Evolutionary conservation across 2,888 invertebrate species (phyloP), one percentile per base, ranked within the genome.

Genomic region (Torymus texanus): DNA sequence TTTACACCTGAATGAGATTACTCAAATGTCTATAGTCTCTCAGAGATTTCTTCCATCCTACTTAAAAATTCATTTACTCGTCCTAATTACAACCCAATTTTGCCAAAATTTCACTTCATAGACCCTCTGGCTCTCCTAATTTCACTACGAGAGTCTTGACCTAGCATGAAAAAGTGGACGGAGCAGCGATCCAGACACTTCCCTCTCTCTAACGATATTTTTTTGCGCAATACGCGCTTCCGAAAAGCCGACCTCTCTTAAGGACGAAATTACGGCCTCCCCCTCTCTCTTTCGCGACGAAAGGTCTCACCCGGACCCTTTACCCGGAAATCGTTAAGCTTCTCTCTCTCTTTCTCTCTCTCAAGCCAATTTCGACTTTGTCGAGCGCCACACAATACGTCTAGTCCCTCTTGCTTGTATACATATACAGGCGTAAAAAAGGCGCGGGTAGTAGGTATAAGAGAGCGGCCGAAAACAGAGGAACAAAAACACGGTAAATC

Each of bases 321-420:
- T 85, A 89, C 85, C 86, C 88, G 88, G 87, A 87, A 88, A 87
- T 88, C 87, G 84, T 88, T 87, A 86, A 78, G 83, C 81, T 83
- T 82, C 80, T 67, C 59, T 50, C 50, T 62, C 56, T 67, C 61
- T 51, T 18, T 66, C 66, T 24, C 58, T 65, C 75, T 70, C 41
- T 68, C 72, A 80, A 81, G 82, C 62, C 83, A 83, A 86, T 85
- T 85, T 84, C 79, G 84, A 84, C 84, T 85, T 84, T 84, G 84
- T 85, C 84, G 83, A 82, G 62, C 78, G 71, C 81, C 77, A 80
- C 78, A 72, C 78, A 78, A 68, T 73, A 78, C 61, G 62, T 66
- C 67, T 73, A 72, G 66, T 67, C 78, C 58, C 29, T 41, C 41
- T 41, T 59, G 51, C 71, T 41, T 62, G 56, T 74, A 67, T 79